Conservation (phyloP, 2,797 vertebrate genomes). For the Trachurus trachurus region DNA sequence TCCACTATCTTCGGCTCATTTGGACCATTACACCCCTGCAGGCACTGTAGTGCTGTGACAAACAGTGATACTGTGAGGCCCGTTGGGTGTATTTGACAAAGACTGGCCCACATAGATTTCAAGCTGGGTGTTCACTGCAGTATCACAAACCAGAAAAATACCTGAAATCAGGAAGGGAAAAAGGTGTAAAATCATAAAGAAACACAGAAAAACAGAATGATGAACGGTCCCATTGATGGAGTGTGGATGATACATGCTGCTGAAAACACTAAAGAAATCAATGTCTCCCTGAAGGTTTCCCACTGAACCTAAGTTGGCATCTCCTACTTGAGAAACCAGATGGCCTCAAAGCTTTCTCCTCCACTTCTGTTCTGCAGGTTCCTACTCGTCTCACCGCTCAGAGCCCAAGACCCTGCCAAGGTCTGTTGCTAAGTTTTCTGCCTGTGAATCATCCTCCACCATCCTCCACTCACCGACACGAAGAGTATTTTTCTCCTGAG, state of each 20-base stretch:
- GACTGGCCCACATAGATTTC: not conserved
- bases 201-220: not conserved
- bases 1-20: not conserved
- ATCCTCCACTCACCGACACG: conserved; percentile 9
- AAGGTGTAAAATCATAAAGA: not conserved
- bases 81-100: not conserved
- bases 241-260: not conserved
- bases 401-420: conserved; percentile 33
- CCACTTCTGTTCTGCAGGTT: conserved; percentile 39
- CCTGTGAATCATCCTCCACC: conserved; percentile 43
- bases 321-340: conserved; percentile 44
- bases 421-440: conserved; percentile 56
- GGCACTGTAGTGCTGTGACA: not conserved
- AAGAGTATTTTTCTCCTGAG: not conserved
- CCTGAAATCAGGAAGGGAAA: not conserved
- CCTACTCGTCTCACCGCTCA: conserved; percentile 36
- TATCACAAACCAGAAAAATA: not conserved
- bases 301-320: conserved; percentile 30
- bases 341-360: conserved; percentile 44
- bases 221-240: too few relatives aligned
- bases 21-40: not conserved
- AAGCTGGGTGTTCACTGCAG: not conserved
- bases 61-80: not conserved
- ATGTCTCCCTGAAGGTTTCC: conserved; percentile 23
- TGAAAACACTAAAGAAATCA: not conserved